Evolutionary conservation across 2,888 invertebrate species (phyloP), one percentile per base, ranked within the genome.

Genomic region (Eremobia ochroleuca): DNA sequence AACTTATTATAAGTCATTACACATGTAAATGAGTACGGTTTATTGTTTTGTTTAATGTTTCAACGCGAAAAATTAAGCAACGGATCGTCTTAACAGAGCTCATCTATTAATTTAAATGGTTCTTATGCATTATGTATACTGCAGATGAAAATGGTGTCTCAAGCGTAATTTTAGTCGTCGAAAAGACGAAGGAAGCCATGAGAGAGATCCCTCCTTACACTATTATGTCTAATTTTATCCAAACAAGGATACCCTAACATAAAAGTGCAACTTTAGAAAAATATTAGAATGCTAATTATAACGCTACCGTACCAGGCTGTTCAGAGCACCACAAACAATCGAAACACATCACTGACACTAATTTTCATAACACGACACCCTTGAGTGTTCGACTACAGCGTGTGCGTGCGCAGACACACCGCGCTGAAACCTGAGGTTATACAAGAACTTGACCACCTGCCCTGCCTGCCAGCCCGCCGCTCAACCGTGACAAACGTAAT

Each of bases 341-440:
- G 70, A 90, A 90, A 88, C 90, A 90, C 90, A 90, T 90, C 73
- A 86, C 87, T 79, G 79, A 81, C 62, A 69, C 31, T 81, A 82
- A 81, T 69, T 61, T 82, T 79, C 79, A 82, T 86, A 86, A 82
- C 76, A 87, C 82, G 84, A 81, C 85, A 87, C 82, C 85, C 82
- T 87, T 86, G 79, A 88, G 85, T 76, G 84, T 84, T 81, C 59
- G 79, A 82, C 81, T 77, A 81, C 73, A 81, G 73, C 84, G 74
- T 85, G 80, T 80, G 84, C 82, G 82, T 85, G 85, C 77, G 73
- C 80, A 76, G 75, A 80, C 77, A 82, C 81, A 43, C 52, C 80
- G 82, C 81, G 85, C 88, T 88, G 86, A 89, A 91, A 87, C 87
- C 83, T 83, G 85, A 84, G 83, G 85, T 91, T 91, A 91, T 88